Conservation (phyloP, 2,113 vertebrate genomes). For the Istiophorus platypterus region DNA sequence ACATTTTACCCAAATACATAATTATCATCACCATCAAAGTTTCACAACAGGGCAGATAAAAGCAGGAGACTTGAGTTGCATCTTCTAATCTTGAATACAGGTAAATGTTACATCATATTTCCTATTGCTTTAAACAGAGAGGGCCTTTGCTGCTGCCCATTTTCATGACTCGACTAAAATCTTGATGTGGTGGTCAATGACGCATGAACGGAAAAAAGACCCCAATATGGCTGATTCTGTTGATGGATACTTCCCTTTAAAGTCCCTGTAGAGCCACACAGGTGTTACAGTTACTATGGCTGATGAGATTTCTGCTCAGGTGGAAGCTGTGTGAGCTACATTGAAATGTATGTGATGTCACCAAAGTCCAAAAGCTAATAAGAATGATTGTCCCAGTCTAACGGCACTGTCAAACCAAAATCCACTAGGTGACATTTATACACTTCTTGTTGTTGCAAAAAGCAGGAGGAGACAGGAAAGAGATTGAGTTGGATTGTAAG, state of each 20-base stretch:
- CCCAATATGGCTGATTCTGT: not conserved
- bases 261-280: not conserved
- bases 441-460: not conserved
- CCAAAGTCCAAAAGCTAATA: not conserved
- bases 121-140: too few relatives aligned
- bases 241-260: not conserved
- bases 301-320: not conserved
- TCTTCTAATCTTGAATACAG: not conserved
- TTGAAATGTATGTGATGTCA: not conserved
- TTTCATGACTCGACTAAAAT: not conserved
- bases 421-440: not conserved
- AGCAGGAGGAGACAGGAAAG: not conserved
- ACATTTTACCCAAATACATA: not conserved
- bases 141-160: not conserved
- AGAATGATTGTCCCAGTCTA: not conserved
- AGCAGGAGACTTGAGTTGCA: slow-evolving; percentile 9
- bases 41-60: slow-evolving; percentile 37
- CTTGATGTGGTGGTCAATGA: too few relatives aligned
- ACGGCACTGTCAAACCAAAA: not conserved
- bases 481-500: not conserved
- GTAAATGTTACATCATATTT: too few relatives aligned
- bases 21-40: slow-evolving; percentile 18
- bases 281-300: not conserved
- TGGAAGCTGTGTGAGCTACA: not conserved
- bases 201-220: not conserved